These are phyloP conservation scores for Spondyliosoma cantharus DNA, from an alignment of 2,797 vertebrate genomes.

Conservation along the genomic window DNA sequence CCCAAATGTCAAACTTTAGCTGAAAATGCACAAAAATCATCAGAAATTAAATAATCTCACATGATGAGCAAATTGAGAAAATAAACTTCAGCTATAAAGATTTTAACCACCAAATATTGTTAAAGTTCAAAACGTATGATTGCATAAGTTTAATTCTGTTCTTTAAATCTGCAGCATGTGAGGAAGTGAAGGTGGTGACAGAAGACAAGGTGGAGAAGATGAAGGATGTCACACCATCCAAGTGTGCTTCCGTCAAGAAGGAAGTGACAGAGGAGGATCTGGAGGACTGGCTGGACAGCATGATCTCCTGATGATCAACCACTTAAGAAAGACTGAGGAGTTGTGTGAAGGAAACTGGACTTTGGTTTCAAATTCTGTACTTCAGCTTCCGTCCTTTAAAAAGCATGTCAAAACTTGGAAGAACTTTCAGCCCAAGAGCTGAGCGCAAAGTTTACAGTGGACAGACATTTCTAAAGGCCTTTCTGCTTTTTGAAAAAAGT, in stretches of 20 bases:
- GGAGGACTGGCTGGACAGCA: constrained; percentile 97
- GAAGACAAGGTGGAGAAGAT: constrained; percentile 50
- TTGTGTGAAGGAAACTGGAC: background rate
- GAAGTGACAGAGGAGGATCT: constrained; percentile 88
- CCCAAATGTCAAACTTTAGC: background rate
- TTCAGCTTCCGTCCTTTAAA: background rate
- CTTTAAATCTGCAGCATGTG: constrained; percentile 49
- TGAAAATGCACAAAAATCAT: background rate
- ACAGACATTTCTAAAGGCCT: background rate
- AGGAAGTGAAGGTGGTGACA: constrained; percentile 29
- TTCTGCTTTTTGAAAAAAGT: background rate
- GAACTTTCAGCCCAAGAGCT: background rate
- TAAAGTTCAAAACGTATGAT: background rate
- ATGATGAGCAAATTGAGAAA: background rate
- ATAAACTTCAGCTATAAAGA: background rate
- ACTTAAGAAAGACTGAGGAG: background rate
- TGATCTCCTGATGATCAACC: constrained; percentile 87
- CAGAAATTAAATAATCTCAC: background rate
- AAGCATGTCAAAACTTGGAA: background rate
- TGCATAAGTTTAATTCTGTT: background rate
- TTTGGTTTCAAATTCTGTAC: background rate
- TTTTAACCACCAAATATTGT: background rate
- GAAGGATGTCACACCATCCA: constrained; percentile 24
- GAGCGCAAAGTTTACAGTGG: background rate
- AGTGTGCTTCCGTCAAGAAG: constrained; percentile 57